A percentile compares a stretch with the other conserved stretches of the same genome.
Conservation (phyloP, 2,888 invertebrate species). For the Synergus laeviventris region DNA sequence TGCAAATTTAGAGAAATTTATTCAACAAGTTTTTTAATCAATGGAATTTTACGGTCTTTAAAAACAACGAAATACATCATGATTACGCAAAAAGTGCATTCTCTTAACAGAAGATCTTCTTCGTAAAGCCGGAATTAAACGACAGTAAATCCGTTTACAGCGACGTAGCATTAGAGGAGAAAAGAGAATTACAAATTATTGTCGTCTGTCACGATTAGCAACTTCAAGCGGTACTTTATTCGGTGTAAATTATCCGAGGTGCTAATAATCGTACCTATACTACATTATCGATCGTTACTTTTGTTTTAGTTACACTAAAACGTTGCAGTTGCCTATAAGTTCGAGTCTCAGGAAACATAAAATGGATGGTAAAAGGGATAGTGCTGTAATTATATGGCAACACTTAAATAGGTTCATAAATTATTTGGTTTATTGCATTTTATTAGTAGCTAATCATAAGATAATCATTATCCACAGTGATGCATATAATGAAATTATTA, state of each 20-base stretch:
- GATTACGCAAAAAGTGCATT: not conserved
- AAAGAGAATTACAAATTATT: constrained; percentile 28
- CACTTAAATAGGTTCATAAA: constrained; percentile 48
- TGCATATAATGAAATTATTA: not conserved
- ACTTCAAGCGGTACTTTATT: constrained; percentile 25
- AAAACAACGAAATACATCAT: not conserved
- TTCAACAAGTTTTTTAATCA: not conserved
- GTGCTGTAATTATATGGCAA: constrained; percentile 36
- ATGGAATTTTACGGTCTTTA: not conserved
- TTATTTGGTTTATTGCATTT: constrained; percentile 49
- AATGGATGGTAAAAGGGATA: constrained; percentile 37
- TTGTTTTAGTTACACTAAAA: constrained; percentile 37
- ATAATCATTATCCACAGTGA: constrained; percentile 48
- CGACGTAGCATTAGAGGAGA: not conserved
- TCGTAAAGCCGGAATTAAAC: constrained; percentile 15
- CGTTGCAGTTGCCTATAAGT: constrained; percentile 10
- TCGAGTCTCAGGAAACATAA: constrained; percentile 33
- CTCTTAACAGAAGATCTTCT: not conserved
- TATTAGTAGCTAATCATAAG: constrained; percentile 42
- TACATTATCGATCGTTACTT: constrained; percentile 39
- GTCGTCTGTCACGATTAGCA: constrained; percentile 36
- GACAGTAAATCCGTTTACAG: not conserved
- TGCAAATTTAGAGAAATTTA: constrained; percentile 7
- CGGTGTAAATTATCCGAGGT: constrained; percentile 33
- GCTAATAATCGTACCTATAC: constrained; percentile 33